phyloP scores from a whole-genome alignment of 1,140 invertebrate species.

The Trichoplusia ni region DNA sequence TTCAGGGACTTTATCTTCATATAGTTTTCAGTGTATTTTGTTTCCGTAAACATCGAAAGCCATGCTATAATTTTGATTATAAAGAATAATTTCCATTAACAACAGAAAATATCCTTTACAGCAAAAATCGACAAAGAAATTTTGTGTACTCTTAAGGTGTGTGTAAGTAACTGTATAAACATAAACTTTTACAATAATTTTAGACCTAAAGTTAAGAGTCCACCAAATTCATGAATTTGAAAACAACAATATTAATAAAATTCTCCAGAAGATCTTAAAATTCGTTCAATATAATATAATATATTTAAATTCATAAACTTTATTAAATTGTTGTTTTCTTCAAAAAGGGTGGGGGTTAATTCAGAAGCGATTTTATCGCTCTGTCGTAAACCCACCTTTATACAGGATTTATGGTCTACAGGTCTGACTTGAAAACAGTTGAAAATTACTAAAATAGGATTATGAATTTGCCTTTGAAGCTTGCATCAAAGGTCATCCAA shows the following conservation, averaged over 20 bases:
- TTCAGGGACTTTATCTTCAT: neutral
- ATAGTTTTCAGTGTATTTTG: neutral
- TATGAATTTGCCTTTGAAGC: too few relatives aligned
- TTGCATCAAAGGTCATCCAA: too few relatives aligned
- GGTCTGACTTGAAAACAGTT: too few relatives aligned
- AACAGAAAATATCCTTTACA: neutral
- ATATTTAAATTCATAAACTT: neutral
- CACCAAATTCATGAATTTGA: neutral
- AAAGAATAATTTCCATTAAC: neutral
- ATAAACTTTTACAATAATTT: neutral
- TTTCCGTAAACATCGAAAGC: slow-evolving; percentile 2
- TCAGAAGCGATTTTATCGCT: neutral
- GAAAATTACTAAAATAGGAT: too few relatives aligned
- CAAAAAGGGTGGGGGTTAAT: neutral
- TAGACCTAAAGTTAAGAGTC: neutral
- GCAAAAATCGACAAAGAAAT: neutral
- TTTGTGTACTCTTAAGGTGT: neutral
- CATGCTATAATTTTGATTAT: slow-evolving; percentile 2
- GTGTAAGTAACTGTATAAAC: too few relatives aligned
- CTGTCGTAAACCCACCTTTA: neutral
- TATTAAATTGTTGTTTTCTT: neutral
- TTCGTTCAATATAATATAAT: too few relatives aligned
- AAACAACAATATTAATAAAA: slow-evolving; percentile 11
- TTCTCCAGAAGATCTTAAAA: too few relatives aligned
- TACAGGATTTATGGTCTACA: neutral